phyloP scores from a whole-genome alignment of 2,888 invertebrate species.

The Nomada goodeniana region DNA sequence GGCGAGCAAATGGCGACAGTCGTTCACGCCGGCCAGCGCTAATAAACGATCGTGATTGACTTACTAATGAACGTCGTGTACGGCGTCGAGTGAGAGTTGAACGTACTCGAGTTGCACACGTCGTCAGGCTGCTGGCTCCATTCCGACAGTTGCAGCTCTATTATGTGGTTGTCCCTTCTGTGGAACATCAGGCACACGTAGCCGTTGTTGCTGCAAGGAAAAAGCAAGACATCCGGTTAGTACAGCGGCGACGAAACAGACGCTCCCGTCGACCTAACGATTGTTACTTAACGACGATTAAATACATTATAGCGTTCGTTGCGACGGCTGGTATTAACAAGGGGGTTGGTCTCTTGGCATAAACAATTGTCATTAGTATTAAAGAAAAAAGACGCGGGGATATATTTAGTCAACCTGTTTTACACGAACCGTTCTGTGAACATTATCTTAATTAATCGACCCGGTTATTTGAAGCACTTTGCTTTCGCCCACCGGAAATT shows the following conservation, averaged over 20 bases:
- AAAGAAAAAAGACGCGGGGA: too few species aligned
- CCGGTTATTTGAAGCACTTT: neutral
- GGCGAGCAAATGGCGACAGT: neutral
- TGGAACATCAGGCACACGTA: constrained; percentile 91
- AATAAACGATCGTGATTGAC: constrained; percentile 76
- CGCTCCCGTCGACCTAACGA: too few species aligned
- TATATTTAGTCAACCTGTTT: too few species aligned
- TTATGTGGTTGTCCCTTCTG: constrained; percentile 89
- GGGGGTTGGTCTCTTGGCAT: too few species aligned
- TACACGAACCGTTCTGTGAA: too few species aligned
- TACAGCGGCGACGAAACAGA: neutral
- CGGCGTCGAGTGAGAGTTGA: constrained; percentile 85
- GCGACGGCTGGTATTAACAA: too few species aligned
- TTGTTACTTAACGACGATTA: too few species aligned
- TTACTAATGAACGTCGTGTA: constrained; percentile 89
- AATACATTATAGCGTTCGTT: too few species aligned
- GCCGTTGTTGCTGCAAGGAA: constrained; percentile 89
- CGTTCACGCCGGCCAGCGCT: constrained; percentile 29
- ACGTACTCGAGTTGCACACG: constrained; percentile 86
- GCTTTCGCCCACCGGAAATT: constrained; percentile 13
- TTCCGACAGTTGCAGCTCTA: constrained; percentile 89
- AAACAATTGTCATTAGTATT: too few species aligned
- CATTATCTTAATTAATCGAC: constrained; percentile 23
- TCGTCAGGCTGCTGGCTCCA: constrained; percentile 86
- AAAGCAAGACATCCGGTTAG: constrained; percentile 66